These are phyloP conservation scores for Liasis olivaceus DNA, from an alignment of 2,797 vertebrate genomes.

Conservation along the genomic window DNA sequence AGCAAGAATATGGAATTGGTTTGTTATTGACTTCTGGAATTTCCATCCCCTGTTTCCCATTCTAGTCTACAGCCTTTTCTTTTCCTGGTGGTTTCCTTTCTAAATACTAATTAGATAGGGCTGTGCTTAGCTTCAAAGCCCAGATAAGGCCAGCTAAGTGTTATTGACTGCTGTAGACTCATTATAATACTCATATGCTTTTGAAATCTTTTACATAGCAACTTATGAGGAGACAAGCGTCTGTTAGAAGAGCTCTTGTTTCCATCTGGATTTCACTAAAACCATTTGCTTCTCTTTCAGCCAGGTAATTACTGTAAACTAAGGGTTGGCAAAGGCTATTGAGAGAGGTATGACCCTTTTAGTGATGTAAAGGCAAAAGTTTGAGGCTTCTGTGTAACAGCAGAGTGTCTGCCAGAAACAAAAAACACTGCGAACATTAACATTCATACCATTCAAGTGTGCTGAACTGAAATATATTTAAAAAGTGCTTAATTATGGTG, in stretches of 20 bases:
- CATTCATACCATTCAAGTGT: background rate
- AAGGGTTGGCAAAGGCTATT: background rate
- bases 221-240: background rate
- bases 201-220: background rate
- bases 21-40: background rate
- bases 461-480: background rate
- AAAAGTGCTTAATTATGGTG: background rate
- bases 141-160: background rate
- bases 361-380: background rate
- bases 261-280: background rate
- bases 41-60: background rate
- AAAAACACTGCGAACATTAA: background rate
- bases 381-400: background rate
- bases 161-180: background rate
- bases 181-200: background rate
- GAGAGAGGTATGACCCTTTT: background rate
- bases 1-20: background rate
- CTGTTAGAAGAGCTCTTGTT: background rate
- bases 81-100: background rate
- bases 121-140: background rate
- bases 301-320: background rate
- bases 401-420: background rate
- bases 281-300: background rate
- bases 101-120: background rate
- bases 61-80: background rate